A percentile compares a stretch with the other conserved stretches of the same genome.
Conservation (phyloP, 2,797 vertebrate genomes). For the Premnoplex brunnescens region DNA sequence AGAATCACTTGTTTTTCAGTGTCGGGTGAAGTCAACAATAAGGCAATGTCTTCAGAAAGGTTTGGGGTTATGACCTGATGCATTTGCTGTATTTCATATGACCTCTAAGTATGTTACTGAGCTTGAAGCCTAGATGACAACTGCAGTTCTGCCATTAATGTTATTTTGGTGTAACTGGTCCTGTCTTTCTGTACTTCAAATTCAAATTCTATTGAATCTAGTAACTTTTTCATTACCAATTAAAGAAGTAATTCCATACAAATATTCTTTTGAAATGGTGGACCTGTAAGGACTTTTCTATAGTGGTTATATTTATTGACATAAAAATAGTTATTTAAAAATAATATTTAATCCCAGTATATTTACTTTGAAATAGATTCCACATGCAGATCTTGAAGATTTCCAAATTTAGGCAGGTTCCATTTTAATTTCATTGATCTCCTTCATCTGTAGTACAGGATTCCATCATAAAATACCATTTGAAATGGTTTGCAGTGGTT, state of each 20-base stretch:
- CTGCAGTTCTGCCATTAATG: background rate
- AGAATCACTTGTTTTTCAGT: background rate
- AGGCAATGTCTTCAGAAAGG: background rate
- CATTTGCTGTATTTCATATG: background rate
- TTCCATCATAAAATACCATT: background rate
- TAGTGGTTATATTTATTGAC: background rate
- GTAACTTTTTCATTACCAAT: background rate
- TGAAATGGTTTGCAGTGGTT: background rate
- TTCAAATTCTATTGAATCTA: background rate
- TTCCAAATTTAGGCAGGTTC: background rate
- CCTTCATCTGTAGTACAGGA: background rate
- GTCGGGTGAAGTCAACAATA: background rate
- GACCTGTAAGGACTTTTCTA: background rate
- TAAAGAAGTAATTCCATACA: background rate
- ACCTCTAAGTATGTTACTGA: background rate
- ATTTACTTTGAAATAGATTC: constrained; percentile 2
- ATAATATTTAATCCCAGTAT: background rate
- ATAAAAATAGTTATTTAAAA: background rate
- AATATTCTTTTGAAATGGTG: background rate
- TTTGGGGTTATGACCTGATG: background rate
- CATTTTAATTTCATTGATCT: background rate
- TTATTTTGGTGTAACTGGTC: background rate
- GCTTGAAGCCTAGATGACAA: background rate
- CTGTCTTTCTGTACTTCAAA: background rate
- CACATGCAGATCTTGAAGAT: background rate